Base-by-base conservation (phyloP, 1,140 invertebrate species). In the Drosophila parvula region DNA sequence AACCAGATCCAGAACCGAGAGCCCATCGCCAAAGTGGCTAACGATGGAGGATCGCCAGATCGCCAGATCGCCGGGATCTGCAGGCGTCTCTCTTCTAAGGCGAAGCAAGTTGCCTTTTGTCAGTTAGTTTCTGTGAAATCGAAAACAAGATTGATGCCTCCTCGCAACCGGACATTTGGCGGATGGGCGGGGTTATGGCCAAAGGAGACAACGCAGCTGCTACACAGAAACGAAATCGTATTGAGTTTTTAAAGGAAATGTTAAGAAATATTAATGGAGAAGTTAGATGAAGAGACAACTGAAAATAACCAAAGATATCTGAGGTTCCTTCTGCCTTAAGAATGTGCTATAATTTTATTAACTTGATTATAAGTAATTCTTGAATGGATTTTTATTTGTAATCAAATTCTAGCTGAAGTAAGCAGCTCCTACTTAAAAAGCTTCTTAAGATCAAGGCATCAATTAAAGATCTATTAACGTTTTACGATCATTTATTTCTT, bases 61-160 rank as follows among this genome's bases (percentile, higher is more conserved):
- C 71, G 70, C 44, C 70, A 44, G 38, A 62, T 62, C 61, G n/a
- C n/a, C n/a, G 55, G 61, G 56, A 63, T 76, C 58, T 41, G 5
- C 38, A 16, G 32, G 7, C 14, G 28, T 38, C 30, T 27, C 5
- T 50, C 55, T 51, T 77, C 67, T 56, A 74, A 56, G 63, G 81
- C 56, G 55, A 64, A 84, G 75, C 81, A 83, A 69, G 81, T 83
- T 84, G 77, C 80, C 65, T 83, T 83, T 67, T 56, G 32, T 44
- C 82, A 80, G 81, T 76, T 71, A 71, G 51, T 77, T 80, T 69
- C 67, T 83, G 79, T 83, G 83, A 88, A 88, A 88, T 83, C 83
- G 83, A 88, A 88, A 88, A 88, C 83, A 78, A 83, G 84, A 89
- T 88, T 88, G 84, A 88, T 89, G 73, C 67, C 45, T 44, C 32